These are phyloP conservation scores for Oligia latruncula DNA, from an alignment of 2,888 invertebrate species.

Conservation along the genomic window DNA sequence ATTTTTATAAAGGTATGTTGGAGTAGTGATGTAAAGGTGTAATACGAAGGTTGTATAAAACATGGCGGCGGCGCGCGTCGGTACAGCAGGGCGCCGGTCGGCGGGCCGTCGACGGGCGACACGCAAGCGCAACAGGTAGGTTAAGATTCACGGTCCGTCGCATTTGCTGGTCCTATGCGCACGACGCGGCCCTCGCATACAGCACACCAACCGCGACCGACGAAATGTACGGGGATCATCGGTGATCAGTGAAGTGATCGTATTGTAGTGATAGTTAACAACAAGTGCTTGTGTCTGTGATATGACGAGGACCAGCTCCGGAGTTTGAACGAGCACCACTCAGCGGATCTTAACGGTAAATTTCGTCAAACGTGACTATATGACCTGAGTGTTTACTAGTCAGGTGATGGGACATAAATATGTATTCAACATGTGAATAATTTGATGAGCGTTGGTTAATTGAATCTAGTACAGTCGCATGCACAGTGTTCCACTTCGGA, in stretches of 20 bases:
- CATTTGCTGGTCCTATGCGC: constrained; percentile 87
- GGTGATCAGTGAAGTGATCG: constrained; percentile 86
- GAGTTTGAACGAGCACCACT: constrained; percentile 78
- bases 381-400: constrained; percentile 86
- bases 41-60: constrained; percentile 75
- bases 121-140: constrained; percentile 90
- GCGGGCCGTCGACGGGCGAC: constrained; percentile 78
- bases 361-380: constrained; percentile 81
- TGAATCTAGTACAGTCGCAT: constrained; percentile 63
- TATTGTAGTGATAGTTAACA: constrained; percentile 79
- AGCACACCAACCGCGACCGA: constrained; percentile 75
- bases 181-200: constrained; percentile 82
- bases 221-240: constrained; percentile 84
- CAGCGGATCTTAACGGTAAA: constrained; percentile 89
- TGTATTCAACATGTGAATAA: constrained; percentile 46
- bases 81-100: constrained; percentile 82
- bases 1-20: background rate
- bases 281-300: constrained; percentile 79
- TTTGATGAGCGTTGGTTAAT: constrained; percentile 44
- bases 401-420: constrained; percentile 78
- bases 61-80: constrained; percentile 81
- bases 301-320: constrained; percentile 80
- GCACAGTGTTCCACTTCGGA: constrained; percentile 76
- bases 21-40: background rate
- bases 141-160: constrained; percentile 89